Conservation (phyloP, 2,113 vertebrate species). For the Colaptes auratus region DNA sequence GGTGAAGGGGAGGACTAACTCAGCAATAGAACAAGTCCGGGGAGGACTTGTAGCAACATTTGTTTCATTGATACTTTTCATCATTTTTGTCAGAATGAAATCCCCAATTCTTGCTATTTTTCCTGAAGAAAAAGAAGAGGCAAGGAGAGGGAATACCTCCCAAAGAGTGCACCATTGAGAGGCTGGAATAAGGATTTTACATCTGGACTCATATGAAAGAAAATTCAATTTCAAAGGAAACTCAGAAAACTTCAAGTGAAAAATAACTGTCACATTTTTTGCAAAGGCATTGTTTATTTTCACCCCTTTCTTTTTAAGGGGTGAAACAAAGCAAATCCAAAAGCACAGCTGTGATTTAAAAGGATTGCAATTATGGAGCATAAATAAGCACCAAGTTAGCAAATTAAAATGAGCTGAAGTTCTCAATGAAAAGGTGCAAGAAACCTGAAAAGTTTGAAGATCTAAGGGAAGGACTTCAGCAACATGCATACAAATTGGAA, state of each 20-base stretch:
- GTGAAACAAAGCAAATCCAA: not conserved
- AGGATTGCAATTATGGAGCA: not conserved
- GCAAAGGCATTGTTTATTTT: not conserved
- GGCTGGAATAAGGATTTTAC: not conserved
- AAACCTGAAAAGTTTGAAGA: not conserved
- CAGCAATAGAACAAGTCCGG: not conserved
- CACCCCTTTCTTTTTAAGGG: not conserved
- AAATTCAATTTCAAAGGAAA: not conserved
- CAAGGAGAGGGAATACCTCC: not conserved
- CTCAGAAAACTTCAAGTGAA: not conserved
- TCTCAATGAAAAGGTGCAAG: not conserved
- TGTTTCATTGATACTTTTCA: not conserved
- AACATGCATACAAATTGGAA: not conserved
- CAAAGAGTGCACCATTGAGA: not conserved
- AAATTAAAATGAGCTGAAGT: accelerated
- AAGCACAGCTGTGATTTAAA: not conserved
- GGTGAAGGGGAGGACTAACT: not conserved
- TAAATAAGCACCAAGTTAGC: not conserved
- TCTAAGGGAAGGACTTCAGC: not conserved
- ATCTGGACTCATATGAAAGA: not conserved
- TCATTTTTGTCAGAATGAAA: not conserved
- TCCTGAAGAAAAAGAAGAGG: not conserved
- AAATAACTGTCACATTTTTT: not conserved
- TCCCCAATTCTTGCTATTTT: not conserved
- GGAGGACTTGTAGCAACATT: accelerated